Base-by-base conservation (phyloP, 2,797 vertebrate species). In the Parauchenoglanis punctatus region DNA sequence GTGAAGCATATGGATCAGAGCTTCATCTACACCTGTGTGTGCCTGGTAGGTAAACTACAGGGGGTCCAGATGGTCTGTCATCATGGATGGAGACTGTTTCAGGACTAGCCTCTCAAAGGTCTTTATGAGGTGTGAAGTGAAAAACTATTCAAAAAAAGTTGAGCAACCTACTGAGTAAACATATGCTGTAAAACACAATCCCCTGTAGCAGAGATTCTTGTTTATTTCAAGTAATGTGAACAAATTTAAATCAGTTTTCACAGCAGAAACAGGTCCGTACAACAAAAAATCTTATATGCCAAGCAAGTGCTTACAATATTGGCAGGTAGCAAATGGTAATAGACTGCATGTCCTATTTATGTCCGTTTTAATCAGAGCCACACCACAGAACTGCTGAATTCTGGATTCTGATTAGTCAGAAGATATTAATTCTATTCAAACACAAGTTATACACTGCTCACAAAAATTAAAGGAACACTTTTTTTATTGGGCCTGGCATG, bases 91-190 rank as follows among this genome's bases (percentile, higher is more conserved):
- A 58, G 76, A 68, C 63, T 84, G 87, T 87, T 82, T 81, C 35
- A 76, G 86, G 72, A 65, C 75, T 68, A 56, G 85, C 18, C 72
- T 86, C 84, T 90, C 77, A 13, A 61, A 89, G 84, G 90, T 83
- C 86, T 80, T 86, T 52, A 81, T 84, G 81, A 52, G 76, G 70
- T 89, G 86, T 86, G 75, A 88, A 81, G 77, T 80, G 18, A 52
- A 40, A 68, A 63, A 75, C 28, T 83, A 65, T 67, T 3, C 18
- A 25, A 61, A 73, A 70, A 81, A 77, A 52, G 68, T 44, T 56
- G 13, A 80, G 73, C 35, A 84, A 56, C 63, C 58, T 40, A 86
- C 70, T 56, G 72, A 75, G 86, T 54, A 75, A 84, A 81, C 65
- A 73, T 84, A 84, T 85, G 87, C 65, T 56, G 56, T 46, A 85